phyloP scores from a whole-genome alignment of 2,888 invertebrate genomes.

The Onchidella celtica region DNA sequence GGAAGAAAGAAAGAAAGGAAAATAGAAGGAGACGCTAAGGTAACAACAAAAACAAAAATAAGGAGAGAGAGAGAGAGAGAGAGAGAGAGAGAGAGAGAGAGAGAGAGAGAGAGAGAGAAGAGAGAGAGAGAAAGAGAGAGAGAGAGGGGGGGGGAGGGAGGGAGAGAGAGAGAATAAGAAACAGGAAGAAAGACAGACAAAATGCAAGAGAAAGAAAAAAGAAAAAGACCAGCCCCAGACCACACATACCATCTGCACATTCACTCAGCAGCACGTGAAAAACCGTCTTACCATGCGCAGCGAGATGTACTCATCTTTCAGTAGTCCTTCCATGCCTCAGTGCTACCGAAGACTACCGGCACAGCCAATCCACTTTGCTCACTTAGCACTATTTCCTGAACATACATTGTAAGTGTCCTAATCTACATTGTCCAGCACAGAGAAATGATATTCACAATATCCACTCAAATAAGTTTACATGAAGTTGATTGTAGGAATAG shows the following conservation, averaged over 20 bases:
- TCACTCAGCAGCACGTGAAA: neutral
- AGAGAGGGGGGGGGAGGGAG: conserved; percentile 8
- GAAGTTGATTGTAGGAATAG: too few species aligned
- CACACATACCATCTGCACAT: neutral
- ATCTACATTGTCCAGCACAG: too few species aligned
- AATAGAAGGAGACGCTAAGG: too few species aligned
- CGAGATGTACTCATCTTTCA: neutral
- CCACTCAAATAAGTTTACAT: too few species aligned
- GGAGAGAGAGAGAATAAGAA: neutral
- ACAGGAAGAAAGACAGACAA: neutral
- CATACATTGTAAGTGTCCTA: too few species aligned
- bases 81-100: neutral
- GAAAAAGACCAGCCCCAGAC: neutral
- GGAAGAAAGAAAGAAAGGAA: too few species aligned
- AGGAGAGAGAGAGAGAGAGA: neutral
- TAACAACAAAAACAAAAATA: too few species aligned
- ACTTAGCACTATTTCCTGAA: too few species aligned
- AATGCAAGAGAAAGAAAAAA: neutral
- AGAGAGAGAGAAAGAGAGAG: neutral
- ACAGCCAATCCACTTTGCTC: too few species aligned
- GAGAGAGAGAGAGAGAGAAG: neutral
- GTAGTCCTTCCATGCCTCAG: too few species aligned
- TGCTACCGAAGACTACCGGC: too few species aligned
- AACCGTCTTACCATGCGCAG: neutral
- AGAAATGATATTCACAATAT: too few species aligned